Base-by-base conservation (phyloP, 2,113 vertebrate species). In the Malaclemys terrapin region DNA sequence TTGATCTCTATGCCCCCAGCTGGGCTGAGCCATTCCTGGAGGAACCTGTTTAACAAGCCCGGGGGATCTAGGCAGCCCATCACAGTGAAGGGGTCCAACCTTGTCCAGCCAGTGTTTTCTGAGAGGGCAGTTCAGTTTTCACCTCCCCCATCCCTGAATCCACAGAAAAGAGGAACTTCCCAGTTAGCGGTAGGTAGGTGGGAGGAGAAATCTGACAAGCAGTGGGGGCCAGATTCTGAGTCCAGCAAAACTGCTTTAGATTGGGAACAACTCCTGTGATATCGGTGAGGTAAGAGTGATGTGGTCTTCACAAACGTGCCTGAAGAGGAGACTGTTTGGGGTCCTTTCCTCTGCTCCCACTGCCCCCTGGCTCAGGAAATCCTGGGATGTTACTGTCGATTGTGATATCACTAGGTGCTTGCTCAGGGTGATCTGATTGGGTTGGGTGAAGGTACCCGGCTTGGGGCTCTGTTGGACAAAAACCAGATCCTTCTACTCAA, bases 241-340 rank as follows among this genome's bases (percentile, higher is more conserved):
- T 92, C 88, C 59, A 52, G 38, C 12, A 31, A 0, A 80, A 20
- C 87, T 84, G 11, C 19, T 72, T 89, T 0, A 1, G 35, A 19
- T 62, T 50, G 45, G 82, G 75, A 24, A 10, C 8, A 31, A 31
- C 62, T 84, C 31, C n/a, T 75, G 1, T 19, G 59, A 5, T 3
- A 4, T 2, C 0, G 1, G 72, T 45, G 45, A 45, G 57, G 27
- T 12, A 59, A 59, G 10, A 14, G 27, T 59, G 57, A 59, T 12
- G 57, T 12, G 11, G 57, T 59, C 57, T 29, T 59, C 11, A 13
- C 27, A 29, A 59, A 31, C 2, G 27, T 29, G 29, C 56, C 25
- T 57, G 56, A 31, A 29, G 27, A 59, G 27, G 27, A 59, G 11
- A 12, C 57, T 59, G 11, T 53, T 53, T 53, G 52, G 57, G 11